These are phyloP conservation scores for Nettapus auritus DNA, from an alignment of 2,113 vertebrate species.

Conservation along the genomic window DNA sequence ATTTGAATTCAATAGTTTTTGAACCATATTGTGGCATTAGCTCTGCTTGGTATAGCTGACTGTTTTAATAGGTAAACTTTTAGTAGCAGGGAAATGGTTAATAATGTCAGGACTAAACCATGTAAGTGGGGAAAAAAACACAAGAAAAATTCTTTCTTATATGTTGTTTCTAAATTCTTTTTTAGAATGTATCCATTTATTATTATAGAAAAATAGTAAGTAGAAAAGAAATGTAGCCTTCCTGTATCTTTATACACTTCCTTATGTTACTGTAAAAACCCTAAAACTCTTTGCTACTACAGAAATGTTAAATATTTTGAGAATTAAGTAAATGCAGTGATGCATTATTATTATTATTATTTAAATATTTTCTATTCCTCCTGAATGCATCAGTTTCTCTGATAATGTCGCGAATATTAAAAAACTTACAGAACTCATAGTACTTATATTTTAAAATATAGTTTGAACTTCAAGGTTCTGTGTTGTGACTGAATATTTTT, in stretches of 20 bases:
- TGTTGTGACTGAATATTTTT: neutral
- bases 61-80: neutral
- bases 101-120: neutral
- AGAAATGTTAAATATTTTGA: neutral
- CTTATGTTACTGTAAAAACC: neutral
- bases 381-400: neutral
- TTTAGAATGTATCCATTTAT: neutral
- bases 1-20: neutral
- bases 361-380: neutral
- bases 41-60: neutral
- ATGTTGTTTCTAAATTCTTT: neutral
- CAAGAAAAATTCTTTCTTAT: neutral
- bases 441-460: neutral
- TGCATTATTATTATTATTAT: too few relatives aligned
- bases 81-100: neutral
- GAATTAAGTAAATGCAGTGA: neutral
- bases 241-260: neutral
- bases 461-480: neutral
- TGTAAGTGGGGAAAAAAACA: neutral
- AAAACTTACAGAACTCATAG: neutral
- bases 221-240: neutral
- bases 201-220: neutral
- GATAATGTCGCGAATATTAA: neutral
- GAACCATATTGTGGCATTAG: neutral
- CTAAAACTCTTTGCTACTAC: neutral